Conservation (phyloP, 2,888 invertebrate genomes). For the Melitaea athalia region DNA sequence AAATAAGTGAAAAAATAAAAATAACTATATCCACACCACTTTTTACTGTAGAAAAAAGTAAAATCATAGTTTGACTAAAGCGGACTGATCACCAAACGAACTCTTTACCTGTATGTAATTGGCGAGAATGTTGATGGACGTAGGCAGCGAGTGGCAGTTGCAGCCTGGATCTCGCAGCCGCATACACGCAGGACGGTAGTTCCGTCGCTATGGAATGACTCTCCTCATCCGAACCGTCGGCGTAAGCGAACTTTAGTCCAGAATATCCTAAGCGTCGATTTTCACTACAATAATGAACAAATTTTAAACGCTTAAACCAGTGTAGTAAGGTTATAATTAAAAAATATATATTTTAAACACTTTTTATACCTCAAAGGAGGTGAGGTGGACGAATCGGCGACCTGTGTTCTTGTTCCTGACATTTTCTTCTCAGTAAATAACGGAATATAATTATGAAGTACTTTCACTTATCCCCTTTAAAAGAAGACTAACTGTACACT, state of each 20-base stretch:
- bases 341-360: constrained; percentile 17
- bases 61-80: not conserved
- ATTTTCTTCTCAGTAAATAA: constrained; percentile 45
- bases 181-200: constrained; percentile 92
- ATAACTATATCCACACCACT: too few relatives aligned
- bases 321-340: not conserved
- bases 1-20: too few relatives aligned
- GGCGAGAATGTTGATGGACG: constrained; percentile 73
- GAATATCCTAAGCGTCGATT: constrained; percentile 68
- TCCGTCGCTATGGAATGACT: constrained; percentile 84
- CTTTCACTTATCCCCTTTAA: constrained; percentile 41
- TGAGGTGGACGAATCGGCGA: constrained; percentile 87
- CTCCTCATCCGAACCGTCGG: constrained; percentile 76
- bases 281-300: constrained; percentile 50
- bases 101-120: constrained; percentile 64
- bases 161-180: constrained; percentile 75
- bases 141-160: constrained; percentile 73
- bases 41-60: not conserved
- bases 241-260: constrained; percentile 70
- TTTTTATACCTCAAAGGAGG: constrained; percentile 83
- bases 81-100: not conserved
- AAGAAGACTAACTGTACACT: constrained; percentile 52
- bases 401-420: constrained; percentile 81
- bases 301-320: constrained; percentile 1
- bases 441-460: constrained; percentile 34